Base-by-base conservation (phyloP, 2,888 invertebrate genomes). In the Leucoma salicis region DNA sequence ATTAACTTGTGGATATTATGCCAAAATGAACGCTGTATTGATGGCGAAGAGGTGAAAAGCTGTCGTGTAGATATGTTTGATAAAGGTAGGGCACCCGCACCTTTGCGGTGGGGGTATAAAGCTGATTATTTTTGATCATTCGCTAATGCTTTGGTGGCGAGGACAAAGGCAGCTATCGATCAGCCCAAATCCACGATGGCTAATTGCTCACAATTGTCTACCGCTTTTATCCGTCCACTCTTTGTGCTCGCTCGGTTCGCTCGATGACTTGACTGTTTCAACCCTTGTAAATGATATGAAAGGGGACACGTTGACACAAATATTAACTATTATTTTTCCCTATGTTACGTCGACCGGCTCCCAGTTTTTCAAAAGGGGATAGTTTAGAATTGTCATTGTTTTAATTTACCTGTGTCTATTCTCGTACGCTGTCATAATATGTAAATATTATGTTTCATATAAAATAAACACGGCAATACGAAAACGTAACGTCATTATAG, bases 131-230 rank as follows among this genome's bases (percentile, higher is more conserved):
- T 70, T 73, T 73, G 72, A 73, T 71, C 66, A 70, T 54, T 49
- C 69, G 69, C 66, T 75, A 75, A 76, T 78, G 74, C 61, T 53
- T 52, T 46, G 57, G 53, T 49, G 43, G 35, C 39, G 43, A 45
- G 58, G 64, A 79, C 78, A 80, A 78, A 74, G 61, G 70, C 63
- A 38, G 49, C 65, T 64, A 79, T 79, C 77, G 80, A 81, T 76
- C 73, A 74, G 70, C 65, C 68, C 65, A 69, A 75, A 73, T 74
- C 71, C 64, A 69, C 64, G 71, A 59, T 35, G 61, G 66, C 82
- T 82, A 82, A 82, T 82, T 81, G 76, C 77, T 78, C 61, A 78
- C 61, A 57, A 61, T 82, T 81, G 78, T 80, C 80, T 79, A 60
- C 59, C 45, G 67, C 75, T 65, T 78, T 77, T 74, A 77, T 75